phyloP scores from a whole-genome alignment of 2,797 vertebrate genomes.

The Geotrypetes seraphini region DNA sequence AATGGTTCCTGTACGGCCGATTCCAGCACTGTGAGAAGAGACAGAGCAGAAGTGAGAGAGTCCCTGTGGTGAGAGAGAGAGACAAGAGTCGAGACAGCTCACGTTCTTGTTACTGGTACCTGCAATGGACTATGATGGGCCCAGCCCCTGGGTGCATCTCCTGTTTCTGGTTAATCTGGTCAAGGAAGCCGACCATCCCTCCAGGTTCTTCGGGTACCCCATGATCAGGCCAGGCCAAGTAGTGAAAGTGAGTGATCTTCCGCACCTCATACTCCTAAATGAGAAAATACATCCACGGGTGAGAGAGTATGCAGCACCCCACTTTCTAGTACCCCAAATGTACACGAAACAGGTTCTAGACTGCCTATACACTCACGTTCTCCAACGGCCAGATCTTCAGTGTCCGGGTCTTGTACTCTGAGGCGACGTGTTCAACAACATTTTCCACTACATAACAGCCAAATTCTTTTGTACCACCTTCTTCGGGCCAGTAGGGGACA shows the following conservation, averaged over 20 bases:
- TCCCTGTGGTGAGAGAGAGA: no score
- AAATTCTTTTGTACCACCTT: slow-evolving; percentile 36
- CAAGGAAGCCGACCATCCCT: slow-evolving; percentile 83
- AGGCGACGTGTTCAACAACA: slow-evolving; percentile 48
- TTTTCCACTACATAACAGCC: slow-evolving; percentile 62
- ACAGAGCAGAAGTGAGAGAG: slow-evolving; percentile 9
- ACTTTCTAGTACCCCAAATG: not conserved
- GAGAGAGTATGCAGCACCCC: not conserved
- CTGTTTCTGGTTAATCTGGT: slow-evolving; percentile 79
- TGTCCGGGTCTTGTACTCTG: slow-evolving; percentile 75
- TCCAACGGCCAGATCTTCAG: slow-evolving; percentile 51
- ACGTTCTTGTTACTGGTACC: no score
- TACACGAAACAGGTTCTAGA: fast-evolving
- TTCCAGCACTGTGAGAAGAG: slow-evolving; percentile 76
- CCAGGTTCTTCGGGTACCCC: slow-evolving; percentile 83
- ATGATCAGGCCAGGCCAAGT: slow-evolving; percentile 92
- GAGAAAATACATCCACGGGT: not conserved
- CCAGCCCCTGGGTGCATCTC: slow-evolving; percentile 54
- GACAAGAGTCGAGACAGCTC: no score
- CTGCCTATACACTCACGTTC: slow-evolving; percentile 62
- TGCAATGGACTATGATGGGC: slow-evolving; percentile 91
- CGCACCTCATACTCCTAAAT: slow-evolving; percentile 21
- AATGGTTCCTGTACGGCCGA: slow-evolving; percentile 92
- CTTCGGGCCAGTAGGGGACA: slow-evolving; percentile 84
- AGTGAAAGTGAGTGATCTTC: slow-evolving; percentile 87